Conservation (phyloP, 1,140 invertebrate species). For the Aphelinus certus region DNA sequence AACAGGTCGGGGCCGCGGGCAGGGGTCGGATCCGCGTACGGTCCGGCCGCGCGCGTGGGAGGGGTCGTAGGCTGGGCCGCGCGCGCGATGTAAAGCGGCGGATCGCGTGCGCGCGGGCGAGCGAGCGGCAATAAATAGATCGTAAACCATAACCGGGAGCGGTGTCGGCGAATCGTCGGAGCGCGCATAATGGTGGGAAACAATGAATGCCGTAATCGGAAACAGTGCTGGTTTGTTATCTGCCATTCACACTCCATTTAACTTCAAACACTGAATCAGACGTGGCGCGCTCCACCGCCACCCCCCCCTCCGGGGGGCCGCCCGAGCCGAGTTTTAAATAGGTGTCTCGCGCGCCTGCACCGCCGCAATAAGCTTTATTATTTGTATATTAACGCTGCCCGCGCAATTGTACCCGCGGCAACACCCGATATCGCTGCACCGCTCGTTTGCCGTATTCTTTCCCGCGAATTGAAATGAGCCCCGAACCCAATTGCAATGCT, state of each 20-base stretch:
- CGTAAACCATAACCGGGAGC: constrained; percentile 60
- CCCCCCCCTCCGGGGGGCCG: no score
- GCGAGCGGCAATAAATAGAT: constrained; percentile 63
- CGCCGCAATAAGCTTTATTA: constrained; percentile 40
- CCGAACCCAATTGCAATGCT: background rate
- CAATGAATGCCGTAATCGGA: constrained; percentile 68
- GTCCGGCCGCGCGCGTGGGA: background rate
- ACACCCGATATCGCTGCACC: constrained; percentile 4
- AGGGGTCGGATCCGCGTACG: background rate
- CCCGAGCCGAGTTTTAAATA: constrained; percentile 59
- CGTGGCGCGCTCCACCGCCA: constrained; percentile 46
- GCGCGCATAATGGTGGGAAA: constrained; percentile 68
- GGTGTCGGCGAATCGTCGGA: constrained; percentile 55
- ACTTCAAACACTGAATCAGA: constrained; percentile 66
- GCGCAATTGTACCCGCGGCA: constrained; percentile 5
- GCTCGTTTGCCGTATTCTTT: constrained; percentile 17
- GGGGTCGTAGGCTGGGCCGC: background rate
- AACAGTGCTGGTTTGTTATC: constrained; percentile 68
- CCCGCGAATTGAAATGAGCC: constrained; percentile 18
- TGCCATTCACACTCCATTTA: constrained; percentile 68
- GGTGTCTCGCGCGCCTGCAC: constrained; percentile 42
- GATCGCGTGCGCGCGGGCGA: constrained; percentile 17
- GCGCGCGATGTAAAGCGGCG: constrained; percentile 19
- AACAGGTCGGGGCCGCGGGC: background rate
- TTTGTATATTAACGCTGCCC: constrained; percentile 25